phyloP scores from a whole-genome alignment of 2,888 invertebrate species.

The Apodemia mormo region DNA sequence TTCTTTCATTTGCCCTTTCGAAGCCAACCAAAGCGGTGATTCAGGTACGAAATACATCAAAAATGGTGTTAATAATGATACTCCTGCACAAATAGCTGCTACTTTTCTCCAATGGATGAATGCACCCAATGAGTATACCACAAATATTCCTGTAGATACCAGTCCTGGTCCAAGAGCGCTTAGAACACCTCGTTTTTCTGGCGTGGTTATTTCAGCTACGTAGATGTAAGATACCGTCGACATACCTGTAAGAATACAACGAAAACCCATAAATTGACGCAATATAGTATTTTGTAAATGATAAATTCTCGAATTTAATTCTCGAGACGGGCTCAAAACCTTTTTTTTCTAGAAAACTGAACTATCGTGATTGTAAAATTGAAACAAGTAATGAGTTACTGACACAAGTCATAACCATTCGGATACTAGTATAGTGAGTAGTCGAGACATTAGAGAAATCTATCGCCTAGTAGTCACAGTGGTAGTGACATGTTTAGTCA shows the following conservation, averaged over 20 bases:
- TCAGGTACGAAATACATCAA: conserved; percentile 85
- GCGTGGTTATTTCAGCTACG: conserved; percentile 86
- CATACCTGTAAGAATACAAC: conserved; percentile 79
- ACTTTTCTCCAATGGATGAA: conserved; percentile 85
- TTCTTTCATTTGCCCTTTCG: conserved; percentile 81
- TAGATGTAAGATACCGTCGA: conserved; percentile 86
- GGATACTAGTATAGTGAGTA: no score
- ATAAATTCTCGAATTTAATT: no score
- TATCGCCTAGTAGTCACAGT: no score
- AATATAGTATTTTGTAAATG: no score
- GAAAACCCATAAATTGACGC: background rate
- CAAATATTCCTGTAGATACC: conserved; percentile 87
- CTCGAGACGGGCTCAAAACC: no score
- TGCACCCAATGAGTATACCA: conserved; percentile 86
- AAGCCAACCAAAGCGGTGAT: conserved; percentile 85
- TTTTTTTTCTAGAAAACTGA: no score
- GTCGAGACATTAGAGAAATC: no score
- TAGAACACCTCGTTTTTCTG: conserved; percentile 85
- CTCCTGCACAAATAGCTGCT: conserved; percentile 83
- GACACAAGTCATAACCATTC: no score
- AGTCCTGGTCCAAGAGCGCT: conserved; percentile 86
- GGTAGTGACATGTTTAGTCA: no score
- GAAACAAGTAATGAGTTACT: no score
- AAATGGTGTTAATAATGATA: conserved; percentile 79
- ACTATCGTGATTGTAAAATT: no score